Base-by-base conservation (phyloP, 2,888 invertebrate species). In the Parnassius smintheus region DNA sequence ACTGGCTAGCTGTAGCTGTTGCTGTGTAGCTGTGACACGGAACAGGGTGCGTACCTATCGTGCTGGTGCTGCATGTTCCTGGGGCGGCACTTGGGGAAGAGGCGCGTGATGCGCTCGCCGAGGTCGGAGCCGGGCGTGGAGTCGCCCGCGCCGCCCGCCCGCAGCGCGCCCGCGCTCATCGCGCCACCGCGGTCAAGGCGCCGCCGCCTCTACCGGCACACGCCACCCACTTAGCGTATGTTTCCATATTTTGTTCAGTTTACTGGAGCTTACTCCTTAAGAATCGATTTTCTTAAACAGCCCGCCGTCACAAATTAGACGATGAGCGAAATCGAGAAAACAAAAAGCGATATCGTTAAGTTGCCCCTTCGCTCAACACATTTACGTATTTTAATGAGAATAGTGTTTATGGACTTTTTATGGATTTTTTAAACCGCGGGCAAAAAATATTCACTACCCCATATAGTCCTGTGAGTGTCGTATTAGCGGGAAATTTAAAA, bases 21-120 rank as follows among this genome's bases (percentile, higher is more conserved):
- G 46, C 46, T 12, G 11, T 50, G 13, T 4, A 11, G 22, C 51
- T 51, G 25, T 25, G 25, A 25, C 11, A 51, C 11, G 51, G 11
- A 18, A 51, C 25, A 12, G 11, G 51, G 56, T 53, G 58, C 56
- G 53, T 65, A 88, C 88, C 88, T 89, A 73, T 88, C 88, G 85
- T 88, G 87, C 67, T 88, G 87, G 75, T 88, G 90, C 85, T 88
- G 88, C 86, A 88, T 88, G 85, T 92, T 93, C 82, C 90, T 91
- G 77, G 96, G 96, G 77, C 96, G 94, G 92, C 96, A 96, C 95
- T 96, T 96, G 78, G 96, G 96, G 92, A 96, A 97, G 79, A 96
- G 93, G 85, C 95, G 94, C 81, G 96, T 96, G 91, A 97, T 96
- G 91, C 95, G 95, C 93, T 96, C 96, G 90, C 92, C 88, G 77